Base-by-base conservation (phyloP, 2,797 vertebrate genomes). In the Macrochelys suwanniensis region DNA sequence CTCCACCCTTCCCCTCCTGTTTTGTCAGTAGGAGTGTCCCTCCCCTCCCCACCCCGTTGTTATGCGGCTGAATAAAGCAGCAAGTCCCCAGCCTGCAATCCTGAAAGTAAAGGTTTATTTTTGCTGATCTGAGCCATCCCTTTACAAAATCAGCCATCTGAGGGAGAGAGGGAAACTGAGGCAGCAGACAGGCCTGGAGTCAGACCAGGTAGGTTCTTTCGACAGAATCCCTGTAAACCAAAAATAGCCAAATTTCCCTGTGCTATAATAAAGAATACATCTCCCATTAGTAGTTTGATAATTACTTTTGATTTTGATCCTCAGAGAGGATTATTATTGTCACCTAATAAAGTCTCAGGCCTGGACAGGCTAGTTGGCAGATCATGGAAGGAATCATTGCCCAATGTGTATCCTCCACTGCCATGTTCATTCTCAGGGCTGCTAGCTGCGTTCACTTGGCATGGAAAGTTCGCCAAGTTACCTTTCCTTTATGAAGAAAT, bases 201-300 rank as follows among this genome's bases (percentile, higher is more conserved):
- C 82, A 84, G 93, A 25, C 7, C 1, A 79, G 1, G 5, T 1
- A n/a, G 1, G 2, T 42, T 16, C 42, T 0, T 53, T 16, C 2
- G 6, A 21, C 45, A 26, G 1, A 74, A 42, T 56, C 54, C 65
- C 57, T 1, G 11, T 16, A 80, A 59, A 89, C 65, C 89, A 94
- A 68, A 68, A 94, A 86, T 83, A 49, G 26, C 11, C 49, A 4
- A 79, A 71, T 88, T 82, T 94, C 84, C 88, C 85, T 82, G 94
- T 93, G 3, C 89, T 74, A 86, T 94, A 88, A 95, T 86, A 93
- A 50, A 84, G 82, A 97, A 95, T 96, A 88, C 2, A 16, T 57
- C 90, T 95, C 8, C 74, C 15, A 3, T 87, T 89, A 65, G 89
- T 89, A 4, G 76, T 87, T 94, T 74, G n/a, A 42, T 77, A 0